Evolutionary conservation across 2,113 vertebrate genomes (phyloP).

Genomic region (Rattus rattus): DNA sequence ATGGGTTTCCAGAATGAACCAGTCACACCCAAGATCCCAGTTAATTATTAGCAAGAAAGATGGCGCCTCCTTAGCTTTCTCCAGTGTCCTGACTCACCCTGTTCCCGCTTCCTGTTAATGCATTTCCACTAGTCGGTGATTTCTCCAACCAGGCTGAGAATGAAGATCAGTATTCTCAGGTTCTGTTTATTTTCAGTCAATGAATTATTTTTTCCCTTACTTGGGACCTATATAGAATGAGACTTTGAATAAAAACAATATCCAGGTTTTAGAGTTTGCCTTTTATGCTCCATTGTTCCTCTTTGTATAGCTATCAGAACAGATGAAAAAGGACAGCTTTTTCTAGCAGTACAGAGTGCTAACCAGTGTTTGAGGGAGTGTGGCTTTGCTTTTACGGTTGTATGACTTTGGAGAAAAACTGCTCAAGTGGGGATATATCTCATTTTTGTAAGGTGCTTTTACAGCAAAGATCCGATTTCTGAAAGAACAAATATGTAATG

Average conservation of each 20-base stretch:
- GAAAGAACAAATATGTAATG: constrained; percentile 28
- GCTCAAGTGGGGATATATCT: neutral
- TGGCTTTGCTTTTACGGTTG: constrained; percentile 13
- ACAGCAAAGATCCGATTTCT: constrained; percentile 56
- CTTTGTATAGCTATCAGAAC: neutral
- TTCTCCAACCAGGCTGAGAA: neutral
- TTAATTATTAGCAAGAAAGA: neutral
- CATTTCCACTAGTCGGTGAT: neutral
- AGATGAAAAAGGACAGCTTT: constrained; percentile 41
- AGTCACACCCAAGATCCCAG: constrained; percentile 4
- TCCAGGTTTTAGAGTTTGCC: neutral
- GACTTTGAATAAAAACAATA: constrained; percentile 22
- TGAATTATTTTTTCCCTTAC: neutral
- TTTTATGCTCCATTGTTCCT: constrained; percentile 31
- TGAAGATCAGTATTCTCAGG: neutral
- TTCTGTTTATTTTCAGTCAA: constrained; percentile 29
- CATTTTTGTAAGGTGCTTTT: constrained; percentile 45
- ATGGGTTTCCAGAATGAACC: neutral
- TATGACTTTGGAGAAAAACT: constrained; percentile 32
- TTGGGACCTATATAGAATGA: neutral
- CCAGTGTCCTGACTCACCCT: neutral
- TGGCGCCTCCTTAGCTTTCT: neutral
- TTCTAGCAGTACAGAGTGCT: constrained; percentile 15
- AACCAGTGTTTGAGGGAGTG: neutral
- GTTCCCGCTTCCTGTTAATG: neutral